These are phyloP conservation scores for Mus caroli DNA, from an alignment of 2,797 vertebrate genomes.

Conservation along the genomic window DNA sequence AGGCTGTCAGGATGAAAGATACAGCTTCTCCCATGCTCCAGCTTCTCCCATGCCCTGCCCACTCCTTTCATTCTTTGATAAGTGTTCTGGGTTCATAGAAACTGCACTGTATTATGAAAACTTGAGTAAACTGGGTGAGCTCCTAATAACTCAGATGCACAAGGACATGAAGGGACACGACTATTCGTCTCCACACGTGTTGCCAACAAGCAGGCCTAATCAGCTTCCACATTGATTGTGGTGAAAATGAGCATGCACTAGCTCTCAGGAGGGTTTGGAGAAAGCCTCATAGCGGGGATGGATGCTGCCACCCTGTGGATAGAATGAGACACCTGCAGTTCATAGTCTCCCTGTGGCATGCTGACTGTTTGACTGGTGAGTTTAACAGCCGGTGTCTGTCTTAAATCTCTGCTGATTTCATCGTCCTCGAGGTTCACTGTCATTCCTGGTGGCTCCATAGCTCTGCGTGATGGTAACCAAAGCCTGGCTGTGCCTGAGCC, in stretches of 20 bases:
- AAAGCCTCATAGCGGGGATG: not conserved
- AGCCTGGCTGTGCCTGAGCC: not conserved
- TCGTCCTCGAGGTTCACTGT: rapidly evolving
- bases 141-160: not conserved
- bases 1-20: not conserved
- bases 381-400: not conserved
- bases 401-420: not conserved
- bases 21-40: not conserved
- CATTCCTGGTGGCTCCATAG: not conserved
- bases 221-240: too few species aligned
- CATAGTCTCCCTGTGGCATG: not conserved
- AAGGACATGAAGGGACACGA: rapidly evolving
- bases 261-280: not conserved
- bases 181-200: rapidly evolving
- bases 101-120: not conserved
- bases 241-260: not conserved
- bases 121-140: not conserved
- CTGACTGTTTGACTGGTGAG: too few species aligned
- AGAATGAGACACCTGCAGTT: not conserved
- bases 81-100: not conserved
- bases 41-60: not conserved
- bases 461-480: not conserved
- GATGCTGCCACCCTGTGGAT: not conserved
- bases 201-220: not conserved
- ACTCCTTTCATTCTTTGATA: not conserved